phyloP scores from a whole-genome alignment of 2,888 invertebrate species.

The Acrocyrtus sp. region DNA sequence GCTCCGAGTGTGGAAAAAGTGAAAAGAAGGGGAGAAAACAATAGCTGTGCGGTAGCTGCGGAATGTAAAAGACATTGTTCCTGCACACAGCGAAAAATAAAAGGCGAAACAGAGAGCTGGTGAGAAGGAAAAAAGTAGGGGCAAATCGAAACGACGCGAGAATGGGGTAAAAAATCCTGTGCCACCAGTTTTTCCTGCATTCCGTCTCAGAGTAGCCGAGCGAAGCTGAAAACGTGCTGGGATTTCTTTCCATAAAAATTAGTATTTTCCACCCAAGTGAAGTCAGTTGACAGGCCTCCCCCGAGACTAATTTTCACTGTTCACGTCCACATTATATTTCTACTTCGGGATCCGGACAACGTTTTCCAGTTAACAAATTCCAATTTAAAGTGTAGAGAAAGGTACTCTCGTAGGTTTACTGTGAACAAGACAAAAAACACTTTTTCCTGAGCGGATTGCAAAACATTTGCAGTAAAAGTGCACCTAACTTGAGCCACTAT shows the following conservation, averaged over 20 bases:
- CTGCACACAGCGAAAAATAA: too few species aligned
- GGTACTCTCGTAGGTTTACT: too few species aligned
- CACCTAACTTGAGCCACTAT: too few species aligned
- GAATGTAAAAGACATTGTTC: too few species aligned
- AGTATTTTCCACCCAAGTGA: neutral
- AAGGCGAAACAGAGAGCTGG: neutral
- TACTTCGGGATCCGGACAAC: neutral
- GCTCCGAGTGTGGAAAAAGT: neutral
- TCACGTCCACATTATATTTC: constrained; percentile 9
- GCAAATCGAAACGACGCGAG: constrained; percentile 13
- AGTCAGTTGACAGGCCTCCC: constrained; percentile 48
- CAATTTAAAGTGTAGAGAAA: neutral
- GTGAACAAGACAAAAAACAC: too few species aligned
- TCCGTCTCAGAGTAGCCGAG: constrained; percentile 4
- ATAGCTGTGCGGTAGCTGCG: too few species aligned
- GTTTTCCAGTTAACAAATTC: constrained; percentile 5
- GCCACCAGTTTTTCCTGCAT: neutral
- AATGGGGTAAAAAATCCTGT: constrained; percentile 6
- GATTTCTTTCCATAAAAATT: neutral
- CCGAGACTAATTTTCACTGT: constrained; percentile 46
- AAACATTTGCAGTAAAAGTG: too few species aligned
- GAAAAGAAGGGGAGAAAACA: neutral
- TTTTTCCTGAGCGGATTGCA: too few species aligned
- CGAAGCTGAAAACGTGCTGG: constrained; percentile 16
- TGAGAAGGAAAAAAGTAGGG: constrained; percentile 17